Base-by-base conservation (phyloP, 2,888 invertebrate species). In the Phortica magna region DNA sequence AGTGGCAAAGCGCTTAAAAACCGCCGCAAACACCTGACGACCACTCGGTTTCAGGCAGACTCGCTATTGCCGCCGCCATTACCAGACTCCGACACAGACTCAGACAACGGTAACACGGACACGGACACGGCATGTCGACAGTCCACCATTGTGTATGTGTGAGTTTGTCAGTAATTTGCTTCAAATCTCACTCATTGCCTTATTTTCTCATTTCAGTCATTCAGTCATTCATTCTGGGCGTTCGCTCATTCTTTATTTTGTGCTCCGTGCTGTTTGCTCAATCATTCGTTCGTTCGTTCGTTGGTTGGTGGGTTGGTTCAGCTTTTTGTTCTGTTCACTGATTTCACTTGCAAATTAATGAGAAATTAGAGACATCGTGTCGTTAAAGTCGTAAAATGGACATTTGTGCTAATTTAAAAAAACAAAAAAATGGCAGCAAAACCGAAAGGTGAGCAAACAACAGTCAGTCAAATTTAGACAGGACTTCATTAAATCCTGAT, bases 331-430 rank as follows among this genome's bases (percentile, higher is more conserved):
- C 80, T 79, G 80, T 81, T 79, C 85, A 84, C 85, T 87, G 87
- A 91, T 91, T 91, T 90, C 85, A 90, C 89, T 90, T 91, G 87
- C 89, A 90, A 90, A 91, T 90, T 90, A 89, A 90, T 91, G 88
- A 87, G 86, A 91, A 88, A 89, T 91, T 90, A 89, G 87, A 88
- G 84, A 88, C 87, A 86, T 85, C 85, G 84, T 76, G 73, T 82
- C 79, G 83, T 85, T 81, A 81, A 82, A 80, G 86, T 88, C 88
- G 87, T 89, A 84, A 88, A 89, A 88, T 83, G 87, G 81, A 88
- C 86, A 88, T 88, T 88, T 89, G 88, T 86, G 88, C 89, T 84
- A 87, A 88, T 88, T 89, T 88, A 82, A 84, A 84, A 84, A 84
- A 88, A 85, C n/a, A n/a, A 65, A 31, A 65, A 65, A 65, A 17